phyloP scores from a whole-genome alignment of 2,888 invertebrate species.

The Isoperla grammatica region DNA sequence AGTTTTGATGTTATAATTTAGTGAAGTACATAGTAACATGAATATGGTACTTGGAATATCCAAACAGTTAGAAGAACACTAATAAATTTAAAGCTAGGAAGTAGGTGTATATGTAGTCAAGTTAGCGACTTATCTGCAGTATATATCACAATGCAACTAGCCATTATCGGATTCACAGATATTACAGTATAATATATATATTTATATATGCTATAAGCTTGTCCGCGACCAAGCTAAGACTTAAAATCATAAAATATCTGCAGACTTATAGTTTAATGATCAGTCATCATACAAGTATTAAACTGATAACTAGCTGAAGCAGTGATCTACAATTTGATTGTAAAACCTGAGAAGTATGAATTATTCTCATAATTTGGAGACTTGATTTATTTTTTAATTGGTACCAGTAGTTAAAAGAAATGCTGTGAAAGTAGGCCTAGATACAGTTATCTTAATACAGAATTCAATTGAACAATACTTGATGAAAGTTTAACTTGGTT shows the following conservation, averaged over 20 bases:
- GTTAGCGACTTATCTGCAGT: neutral
- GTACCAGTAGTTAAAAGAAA: too few species aligned
- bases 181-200: too few species aligned
- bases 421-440: too few species aligned
- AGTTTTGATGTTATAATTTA: neutral
- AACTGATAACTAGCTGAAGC: too few species aligned
- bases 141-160: constrained; percentile 8
- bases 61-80: constrained; percentile 14
- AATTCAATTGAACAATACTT: too few species aligned
- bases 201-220: neutral
- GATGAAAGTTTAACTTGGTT: too few species aligned
- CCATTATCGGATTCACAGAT: neutral
- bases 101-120: neutral
- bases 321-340: too few species aligned
- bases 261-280: neutral
- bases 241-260: neutral
- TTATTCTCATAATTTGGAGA: too few species aligned
- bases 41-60: constrained; percentile 5
- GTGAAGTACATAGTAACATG: constrained; percentile 3
- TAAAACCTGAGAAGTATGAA: too few species aligned
- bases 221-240: neutral
- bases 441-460: too few species aligned
- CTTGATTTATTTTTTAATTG: too few species aligned
- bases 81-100: constrained; percentile 1
- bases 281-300: too few species aligned